phyloP scores from a whole-genome alignment of 2,113 vertebrate genomes.

The Chaetodon auriga region DNA sequence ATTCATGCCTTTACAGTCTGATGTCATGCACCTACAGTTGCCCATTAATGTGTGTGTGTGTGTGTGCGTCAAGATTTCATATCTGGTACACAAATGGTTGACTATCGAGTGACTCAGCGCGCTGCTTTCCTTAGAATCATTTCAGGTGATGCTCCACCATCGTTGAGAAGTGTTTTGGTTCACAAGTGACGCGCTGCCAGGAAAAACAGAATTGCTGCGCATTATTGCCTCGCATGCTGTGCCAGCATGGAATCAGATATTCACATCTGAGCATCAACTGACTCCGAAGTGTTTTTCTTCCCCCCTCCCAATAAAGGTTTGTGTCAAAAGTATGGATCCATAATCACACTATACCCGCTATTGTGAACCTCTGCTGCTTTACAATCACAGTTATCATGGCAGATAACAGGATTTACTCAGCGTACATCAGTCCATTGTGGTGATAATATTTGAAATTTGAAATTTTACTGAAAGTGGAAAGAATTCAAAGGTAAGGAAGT shows the following conservation, averaged over 20 bases:
- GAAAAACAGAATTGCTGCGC: slow-evolving; percentile 12
- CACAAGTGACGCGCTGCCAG: slow-evolving; percentile 11
- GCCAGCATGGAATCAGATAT: background rate
- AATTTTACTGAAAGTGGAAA: background rate
- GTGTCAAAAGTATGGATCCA: background rate
- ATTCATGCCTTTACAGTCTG: slow-evolving; percentile 22
- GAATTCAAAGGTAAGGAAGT: background rate
- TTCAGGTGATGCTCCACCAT: background rate
- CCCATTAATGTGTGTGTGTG: slow-evolving; percentile 6
- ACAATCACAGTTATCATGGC: background rate
- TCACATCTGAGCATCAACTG: background rate
- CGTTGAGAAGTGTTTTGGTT: slow-evolving; percentile 1
- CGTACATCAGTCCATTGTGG: background rate
- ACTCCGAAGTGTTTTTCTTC: background rate
- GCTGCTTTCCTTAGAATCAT: slow-evolving; percentile 6
- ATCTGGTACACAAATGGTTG: slow-evolving; percentile 10
- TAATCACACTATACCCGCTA: background rate
- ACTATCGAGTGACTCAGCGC: slow-evolving; percentile 16
- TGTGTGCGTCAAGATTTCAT: slow-evolving; percentile 22
- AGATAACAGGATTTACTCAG: background rate
- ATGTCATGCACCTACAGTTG: slow-evolving; percentile 27
- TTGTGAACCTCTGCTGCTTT: background rate
- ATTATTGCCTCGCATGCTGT: background rate
- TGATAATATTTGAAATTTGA: background rate
- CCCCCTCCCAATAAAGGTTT: background rate